These are phyloP conservation scores for Malurus splendens DNA, from an alignment of 2,797 vertebrate genomes.

Conservation along the genomic window DNA sequence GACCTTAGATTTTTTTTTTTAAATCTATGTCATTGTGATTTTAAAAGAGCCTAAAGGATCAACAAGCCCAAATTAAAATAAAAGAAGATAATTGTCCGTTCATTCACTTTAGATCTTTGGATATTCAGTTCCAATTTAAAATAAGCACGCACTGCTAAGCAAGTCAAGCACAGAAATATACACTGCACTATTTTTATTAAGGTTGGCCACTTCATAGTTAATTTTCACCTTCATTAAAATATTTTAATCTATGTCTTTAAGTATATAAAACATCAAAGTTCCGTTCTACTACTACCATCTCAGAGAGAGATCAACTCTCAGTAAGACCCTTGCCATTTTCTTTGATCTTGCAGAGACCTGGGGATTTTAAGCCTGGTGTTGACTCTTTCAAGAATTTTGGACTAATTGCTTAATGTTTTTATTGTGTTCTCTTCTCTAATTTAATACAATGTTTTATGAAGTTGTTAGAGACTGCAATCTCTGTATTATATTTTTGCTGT, in stretches of 20 bases:
- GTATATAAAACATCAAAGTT: conserved; percentile 53
- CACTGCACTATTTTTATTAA: background rate
- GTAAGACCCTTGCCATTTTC: conserved; percentile 47
- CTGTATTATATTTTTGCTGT: background rate
- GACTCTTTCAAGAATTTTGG: conserved; percentile 40
- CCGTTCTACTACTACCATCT: background rate
- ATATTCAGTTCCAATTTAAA: background rate
- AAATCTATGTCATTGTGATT: conserved; percentile 21
- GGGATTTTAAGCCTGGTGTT: conserved; percentile 45
- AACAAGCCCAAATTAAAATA: conserved; percentile 55
- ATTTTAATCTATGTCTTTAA: conserved; percentile 46
- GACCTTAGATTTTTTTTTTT: conserved; percentile 18
- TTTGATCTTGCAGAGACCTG: conserved; percentile 53
- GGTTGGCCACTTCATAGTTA: background rate
- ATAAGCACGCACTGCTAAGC: background rate
- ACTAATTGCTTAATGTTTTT: conserved; percentile 55
- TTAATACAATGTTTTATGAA: conserved; percentile 1
- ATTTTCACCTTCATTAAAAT: conserved; percentile 43
- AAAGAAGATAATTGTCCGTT: background rate
- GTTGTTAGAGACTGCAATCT: background rate
- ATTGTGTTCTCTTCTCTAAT: conserved; percentile 32
- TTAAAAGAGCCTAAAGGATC: conserved; percentile 41
- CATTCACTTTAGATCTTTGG: background rate
- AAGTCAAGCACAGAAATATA: background rate
- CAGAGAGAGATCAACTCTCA: conserved; percentile 36